Conservation (phyloP, 2,113 vertebrate genomes). For the Epinephelus cyanopodus region DNA sequence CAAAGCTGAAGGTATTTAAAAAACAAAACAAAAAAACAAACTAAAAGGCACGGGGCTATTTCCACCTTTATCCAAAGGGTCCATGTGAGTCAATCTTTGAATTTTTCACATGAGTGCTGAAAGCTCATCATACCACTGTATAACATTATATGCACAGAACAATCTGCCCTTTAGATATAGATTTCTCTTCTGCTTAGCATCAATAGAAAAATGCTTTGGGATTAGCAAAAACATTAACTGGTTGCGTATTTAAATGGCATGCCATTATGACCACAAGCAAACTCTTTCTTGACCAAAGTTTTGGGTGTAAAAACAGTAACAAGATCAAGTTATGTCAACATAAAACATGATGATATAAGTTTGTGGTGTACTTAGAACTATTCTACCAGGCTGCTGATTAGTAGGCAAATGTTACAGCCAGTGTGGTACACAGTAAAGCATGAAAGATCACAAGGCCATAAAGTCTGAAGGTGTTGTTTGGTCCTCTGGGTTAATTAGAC, state of each 20-base stretch:
- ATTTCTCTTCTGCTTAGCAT: not conserved
- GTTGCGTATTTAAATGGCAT: not conserved
- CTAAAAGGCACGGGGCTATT: not conserved
- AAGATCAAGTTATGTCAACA: not conserved
- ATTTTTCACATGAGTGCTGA: not conserved
- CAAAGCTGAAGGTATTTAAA: no score
- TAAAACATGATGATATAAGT: not conserved
- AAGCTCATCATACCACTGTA: not conserved
- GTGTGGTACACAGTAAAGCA: not conserved
- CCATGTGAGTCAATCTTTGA: not conserved
- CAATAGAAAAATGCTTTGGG: not conserved
- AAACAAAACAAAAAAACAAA: not conserved
- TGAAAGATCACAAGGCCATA: slow-evolving; percentile 10
- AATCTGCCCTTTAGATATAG: not conserved
- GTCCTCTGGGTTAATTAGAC: slow-evolving; percentile 61
- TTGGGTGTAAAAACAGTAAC: not conserved
- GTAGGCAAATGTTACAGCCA: slow-evolving; percentile 18
- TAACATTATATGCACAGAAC: not conserved
- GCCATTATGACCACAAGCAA: not conserved
- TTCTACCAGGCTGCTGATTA: slow-evolving; percentile 31
- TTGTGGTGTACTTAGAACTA: not conserved
- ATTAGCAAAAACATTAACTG: not conserved
- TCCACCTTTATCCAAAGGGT: not conserved
- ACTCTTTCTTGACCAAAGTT: not conserved
- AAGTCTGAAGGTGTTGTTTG: slow-evolving; percentile 34